Percentiles rank a stretch among this genome's conserved stretches.
phyloP scores from a whole-genome alignment of 2,888 invertebrate species.

The Salticus scenicus region DNA sequence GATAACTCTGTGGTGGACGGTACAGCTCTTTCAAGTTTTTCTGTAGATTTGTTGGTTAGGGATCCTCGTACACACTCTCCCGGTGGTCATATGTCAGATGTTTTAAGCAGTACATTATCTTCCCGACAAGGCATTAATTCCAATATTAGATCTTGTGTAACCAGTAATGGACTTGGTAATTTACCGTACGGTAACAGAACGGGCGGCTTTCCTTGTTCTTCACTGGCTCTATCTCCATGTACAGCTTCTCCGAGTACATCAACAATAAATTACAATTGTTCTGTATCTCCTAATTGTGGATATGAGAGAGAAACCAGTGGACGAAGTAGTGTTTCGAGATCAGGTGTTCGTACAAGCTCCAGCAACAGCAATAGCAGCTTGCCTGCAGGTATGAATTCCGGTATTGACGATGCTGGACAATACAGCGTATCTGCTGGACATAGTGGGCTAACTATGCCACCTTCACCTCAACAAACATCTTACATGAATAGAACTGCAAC shows the following conservation, averaged over 20 bases:
- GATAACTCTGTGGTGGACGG: conserved; percentile 43
- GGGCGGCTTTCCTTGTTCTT: conserved; percentile 36
- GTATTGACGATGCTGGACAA: conserved; percentile 38
- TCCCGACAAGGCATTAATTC: conserved; percentile 32
- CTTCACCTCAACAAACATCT: conserved; percentile 50
- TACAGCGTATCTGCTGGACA: conserved; percentile 27
- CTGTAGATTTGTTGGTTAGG: conserved; percentile 59
- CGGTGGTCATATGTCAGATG: conserved; percentile 36
- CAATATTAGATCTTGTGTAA: conserved; percentile 47
- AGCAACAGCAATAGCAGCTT: conserved; percentile 58
- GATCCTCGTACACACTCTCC: conserved; percentile 54
- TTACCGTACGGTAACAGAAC: conserved; percentile 38
- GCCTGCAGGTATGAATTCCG: conserved; percentile 6
- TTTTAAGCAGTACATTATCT: conserved; percentile 36
- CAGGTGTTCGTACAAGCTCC: conserved; percentile 30
- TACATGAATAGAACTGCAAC: conserved; percentile 48
- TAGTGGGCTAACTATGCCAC: conserved; percentile 33
- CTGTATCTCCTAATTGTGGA: conserved; percentile 51
- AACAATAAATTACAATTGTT: conserved; percentile 55
- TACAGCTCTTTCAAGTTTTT: conserved; percentile 55
- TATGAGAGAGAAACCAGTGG: conserved; percentile 52
- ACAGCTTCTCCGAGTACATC: conserved; percentile 49
- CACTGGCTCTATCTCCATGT: conserved; percentile 46
- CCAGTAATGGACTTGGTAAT: conserved; percentile 52
- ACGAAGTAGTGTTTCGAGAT: conserved; percentile 36